Evolutionary conservation across 1,140 invertebrate species (phyloP).

Genomic region (Eumaeus atala): DNA sequence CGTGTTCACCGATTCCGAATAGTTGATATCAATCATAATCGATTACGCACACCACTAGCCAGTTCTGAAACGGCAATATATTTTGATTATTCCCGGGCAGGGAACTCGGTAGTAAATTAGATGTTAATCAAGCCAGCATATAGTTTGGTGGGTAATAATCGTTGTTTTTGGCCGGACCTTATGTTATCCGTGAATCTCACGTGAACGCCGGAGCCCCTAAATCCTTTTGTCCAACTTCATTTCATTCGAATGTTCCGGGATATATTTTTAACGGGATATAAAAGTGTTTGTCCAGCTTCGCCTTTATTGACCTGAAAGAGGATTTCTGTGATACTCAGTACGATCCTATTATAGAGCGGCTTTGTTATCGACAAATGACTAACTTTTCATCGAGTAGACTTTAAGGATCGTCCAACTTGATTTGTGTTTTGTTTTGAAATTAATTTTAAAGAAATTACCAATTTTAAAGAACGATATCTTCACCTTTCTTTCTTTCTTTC

Average conservation of each 20-base stretch:
- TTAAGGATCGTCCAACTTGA: too few species aligned
- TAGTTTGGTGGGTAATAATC: constrained; percentile 25
- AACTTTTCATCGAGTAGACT: too few species aligned
- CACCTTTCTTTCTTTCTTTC: too few species aligned
- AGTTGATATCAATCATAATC: background rate
- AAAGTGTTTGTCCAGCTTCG: constrained; percentile 1
- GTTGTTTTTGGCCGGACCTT: constrained; percentile 11
- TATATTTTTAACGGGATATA: constrained; percentile 6
- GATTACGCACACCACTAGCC: constrained; percentile 3
- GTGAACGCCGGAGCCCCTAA: constrained; percentile 11
- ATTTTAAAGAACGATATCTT: too few species aligned
- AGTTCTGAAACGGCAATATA: constrained; percentile 23
- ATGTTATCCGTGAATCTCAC: constrained; percentile 14
- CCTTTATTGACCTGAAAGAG: background rate
- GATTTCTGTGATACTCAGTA: background rate
- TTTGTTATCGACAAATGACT: background rate
- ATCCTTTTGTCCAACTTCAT: constrained; percentile 14
- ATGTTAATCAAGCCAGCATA: constrained; percentile 34
- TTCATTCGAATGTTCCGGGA: constrained; percentile 10
- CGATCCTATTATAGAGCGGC: constrained; percentile 1
- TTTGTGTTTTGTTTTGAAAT: too few species aligned
- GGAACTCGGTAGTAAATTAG: constrained; percentile 33
- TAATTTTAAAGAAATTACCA: too few species aligned
- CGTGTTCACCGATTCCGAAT: too few species aligned
- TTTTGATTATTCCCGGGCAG: constrained; percentile 30